Conservation (phyloP, 1,140 invertebrate genomes). For the Apis florea region DNA sequence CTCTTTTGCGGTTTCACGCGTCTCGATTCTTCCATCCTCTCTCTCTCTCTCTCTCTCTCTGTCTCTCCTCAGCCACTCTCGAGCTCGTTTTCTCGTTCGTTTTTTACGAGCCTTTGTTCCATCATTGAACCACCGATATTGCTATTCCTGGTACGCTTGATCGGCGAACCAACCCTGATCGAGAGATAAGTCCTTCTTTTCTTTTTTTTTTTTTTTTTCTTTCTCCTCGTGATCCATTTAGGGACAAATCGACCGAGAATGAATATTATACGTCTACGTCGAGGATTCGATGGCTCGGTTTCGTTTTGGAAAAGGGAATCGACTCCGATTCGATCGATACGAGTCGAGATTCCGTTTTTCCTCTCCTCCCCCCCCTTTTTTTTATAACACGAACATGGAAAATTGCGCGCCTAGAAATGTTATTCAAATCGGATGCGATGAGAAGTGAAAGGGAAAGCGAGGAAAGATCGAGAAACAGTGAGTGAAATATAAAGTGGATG, state of each 20-base stretch:
- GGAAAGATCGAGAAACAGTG: neutral
- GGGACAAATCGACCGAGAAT: neutral
- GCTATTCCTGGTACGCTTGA: slow-evolving; percentile 18
- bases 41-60: no score
- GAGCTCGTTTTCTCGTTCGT: neutral
- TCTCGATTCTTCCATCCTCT: neutral
- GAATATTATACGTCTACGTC: slow-evolving; percentile 18
- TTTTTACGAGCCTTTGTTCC: slow-evolving; percentile 39
- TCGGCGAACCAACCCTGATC: slow-evolving; percentile 32
- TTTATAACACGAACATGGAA: neutral
- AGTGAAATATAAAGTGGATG: neutral
- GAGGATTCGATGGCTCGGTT: neutral
- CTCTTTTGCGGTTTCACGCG: neutral
- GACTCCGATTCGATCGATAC: no score
- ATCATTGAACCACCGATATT: slow-evolving; percentile 35
- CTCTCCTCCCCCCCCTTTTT: neutral
- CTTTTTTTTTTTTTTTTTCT: neutral
- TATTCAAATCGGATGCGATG: neutral
- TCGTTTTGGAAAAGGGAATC: neutral
- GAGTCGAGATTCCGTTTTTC: neutral
- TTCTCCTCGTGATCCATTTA: neutral
- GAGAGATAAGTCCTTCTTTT: slow-evolving; percentile 31
- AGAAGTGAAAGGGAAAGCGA: neutral
- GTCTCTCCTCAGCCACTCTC: neutral
- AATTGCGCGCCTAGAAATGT: neutral